Evolutionary conservation across 2,888 invertebrate genomes (phyloP).

Genomic region (Tetropium fuscum): DNA sequence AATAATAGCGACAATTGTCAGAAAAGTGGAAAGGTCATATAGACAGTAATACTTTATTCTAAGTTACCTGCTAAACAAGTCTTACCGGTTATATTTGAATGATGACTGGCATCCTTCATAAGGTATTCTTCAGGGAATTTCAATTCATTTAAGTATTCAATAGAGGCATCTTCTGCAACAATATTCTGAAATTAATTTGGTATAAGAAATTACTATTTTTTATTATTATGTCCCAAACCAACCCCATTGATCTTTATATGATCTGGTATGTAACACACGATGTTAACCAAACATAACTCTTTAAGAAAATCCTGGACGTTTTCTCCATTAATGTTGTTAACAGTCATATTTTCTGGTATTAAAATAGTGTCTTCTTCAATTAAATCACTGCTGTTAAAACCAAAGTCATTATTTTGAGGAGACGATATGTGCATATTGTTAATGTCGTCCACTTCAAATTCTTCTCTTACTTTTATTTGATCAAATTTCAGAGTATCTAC

Average conservation of each 20-base stretch:
- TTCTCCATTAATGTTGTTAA: constrained; percentile 66
- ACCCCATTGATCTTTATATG: constrained; percentile 67
- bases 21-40: too few relatives aligned
- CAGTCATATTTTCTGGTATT: constrained; percentile 57
- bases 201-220: constrained; percentile 10
- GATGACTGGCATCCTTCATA: constrained; percentile 56
- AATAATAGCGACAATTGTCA: background rate
- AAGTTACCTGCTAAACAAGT: too few relatives aligned
- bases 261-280: constrained; percentile 59
- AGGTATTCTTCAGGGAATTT: constrained; percentile 70
- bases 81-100: constrained; percentile 63
- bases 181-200: constrained; percentile 62
- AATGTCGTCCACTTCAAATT: constrained; percentile 41
- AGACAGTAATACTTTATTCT: too few relatives aligned
- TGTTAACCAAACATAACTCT: constrained; percentile 66
- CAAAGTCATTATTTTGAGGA: constrained; percentile 9
- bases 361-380: constrained; percentile 41
- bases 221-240: constrained; percentile 38
- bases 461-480: constrained; percentile 38
- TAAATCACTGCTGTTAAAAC: background rate
- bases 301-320: constrained; percentile 64
- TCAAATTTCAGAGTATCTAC: constrained; percentile 50
- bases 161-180: constrained; percentile 51
- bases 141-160: constrained; percentile 66
- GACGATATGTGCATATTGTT: constrained; percentile 41